Evolutionary conservation across 2,888 invertebrate species (phyloP), one percentile per base, ranked within the genome.

Genomic region (Xestia rhomboidea): DNA sequence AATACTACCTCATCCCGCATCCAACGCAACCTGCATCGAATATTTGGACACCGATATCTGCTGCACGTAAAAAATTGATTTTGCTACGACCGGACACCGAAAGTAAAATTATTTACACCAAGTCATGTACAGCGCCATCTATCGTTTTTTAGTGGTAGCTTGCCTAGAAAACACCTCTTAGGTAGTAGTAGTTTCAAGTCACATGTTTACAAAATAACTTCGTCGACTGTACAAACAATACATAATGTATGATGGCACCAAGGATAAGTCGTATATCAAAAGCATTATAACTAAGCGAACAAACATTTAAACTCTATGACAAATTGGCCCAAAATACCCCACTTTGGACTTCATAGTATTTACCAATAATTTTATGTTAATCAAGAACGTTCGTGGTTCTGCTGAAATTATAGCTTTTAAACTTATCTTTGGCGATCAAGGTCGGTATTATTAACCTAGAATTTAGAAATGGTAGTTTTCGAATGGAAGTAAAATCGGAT

Each of bases 291-390:
- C 24, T 8, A 60, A 51, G 5, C 18, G 24, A 63, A 73, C 1
- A 64, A 80, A 81, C 51, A 74, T 41, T 81, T 64, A 41, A 64
- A 54, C 8, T 21, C 21, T 13, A 15, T 49, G 74, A 77, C 63
- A 74, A 78, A 77, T 73, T 38, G 63, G 13, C 11, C 30, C n/a
- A 15, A 79, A 77, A 57, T 34, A 72, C 18, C 13, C 44, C 13
- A 57, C n/a, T 54, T 63, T 30, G 0, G 51, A 57, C 38, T 46
- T 11, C 62, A 30, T 46, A 44, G 27, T 57, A 46, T 51, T 76
- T 46, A 82, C 62, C 8, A 30, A 38, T 54, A 24, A 57, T 83
- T 82, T 79, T 76, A 83, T 82, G 77, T 83, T 57, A 79, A 79
- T 82, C 13, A 57, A 15, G 62, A 68, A 49, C 34, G 2, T 62